Conservation (phyloP, 2,113 vertebrate genomes). For the Enhydra lutris region DNA sequence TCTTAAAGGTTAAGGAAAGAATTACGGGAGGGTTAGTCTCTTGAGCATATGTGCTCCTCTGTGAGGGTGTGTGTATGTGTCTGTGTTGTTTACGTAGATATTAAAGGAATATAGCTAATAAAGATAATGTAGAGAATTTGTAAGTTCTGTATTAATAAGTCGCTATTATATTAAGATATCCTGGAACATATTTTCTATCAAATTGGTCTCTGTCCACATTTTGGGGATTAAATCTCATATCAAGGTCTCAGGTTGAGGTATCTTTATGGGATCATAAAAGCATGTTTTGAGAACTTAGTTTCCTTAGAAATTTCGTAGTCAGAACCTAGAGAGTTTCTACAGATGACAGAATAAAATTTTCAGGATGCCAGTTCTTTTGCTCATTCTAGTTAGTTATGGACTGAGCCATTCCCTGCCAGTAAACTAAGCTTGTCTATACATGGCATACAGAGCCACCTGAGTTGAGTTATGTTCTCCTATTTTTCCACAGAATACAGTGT, state of each 20-base stretch:
- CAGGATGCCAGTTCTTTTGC: background rate
- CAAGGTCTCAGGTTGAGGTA: background rate
- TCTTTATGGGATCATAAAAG: background rate
- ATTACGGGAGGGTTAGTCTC: background rate
- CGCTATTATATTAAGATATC: background rate
- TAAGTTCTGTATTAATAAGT: background rate
- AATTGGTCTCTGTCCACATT: background rate
- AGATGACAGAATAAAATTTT: background rate
- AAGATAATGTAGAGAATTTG: background rate
- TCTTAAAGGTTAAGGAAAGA: background rate
- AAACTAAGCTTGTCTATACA: background rate
- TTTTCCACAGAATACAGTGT: background rate
- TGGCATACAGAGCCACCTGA: background rate
- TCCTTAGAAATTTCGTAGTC: background rate
- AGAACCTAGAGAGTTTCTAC: background rate
- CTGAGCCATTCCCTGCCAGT: background rate
- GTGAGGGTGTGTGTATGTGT: background rate
- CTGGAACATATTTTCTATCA: background rate
- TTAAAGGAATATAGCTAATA: background rate
- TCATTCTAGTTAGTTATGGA: background rate
- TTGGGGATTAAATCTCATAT: background rate
- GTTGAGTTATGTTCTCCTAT: background rate
- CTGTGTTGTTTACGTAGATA: background rate
- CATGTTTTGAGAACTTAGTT: background rate
- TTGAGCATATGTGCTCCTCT: background rate